Evolutionary conservation across 2,888 invertebrate species (phyloP).

Genomic region (Xestia sexstrigata): DNA sequence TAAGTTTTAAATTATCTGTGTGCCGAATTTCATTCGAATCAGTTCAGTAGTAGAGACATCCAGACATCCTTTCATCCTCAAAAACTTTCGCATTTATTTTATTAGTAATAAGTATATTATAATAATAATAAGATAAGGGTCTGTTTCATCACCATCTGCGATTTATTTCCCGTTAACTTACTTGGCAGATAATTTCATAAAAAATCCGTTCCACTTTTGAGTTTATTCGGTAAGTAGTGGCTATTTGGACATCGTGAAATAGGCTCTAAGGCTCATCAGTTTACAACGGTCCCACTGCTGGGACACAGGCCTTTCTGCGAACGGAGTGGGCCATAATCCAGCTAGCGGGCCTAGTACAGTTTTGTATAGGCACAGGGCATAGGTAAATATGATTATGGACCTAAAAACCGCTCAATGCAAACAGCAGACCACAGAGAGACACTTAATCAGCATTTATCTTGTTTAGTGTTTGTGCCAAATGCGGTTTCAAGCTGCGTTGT

Average conservation of each 20-base stretch:
- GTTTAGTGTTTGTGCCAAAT: conserved; percentile 46
- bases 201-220: too few relatives aligned
- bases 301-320: neutral
- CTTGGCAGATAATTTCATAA: too few relatives aligned
- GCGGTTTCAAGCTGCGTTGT: conserved; percentile 20
- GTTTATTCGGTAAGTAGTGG: too few relatives aligned
- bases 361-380: neutral
- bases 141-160: too few relatives aligned
- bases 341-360: neutral
- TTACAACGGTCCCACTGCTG: neutral
- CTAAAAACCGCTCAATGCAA: conserved; percentile 1
- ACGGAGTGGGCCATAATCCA: neutral
- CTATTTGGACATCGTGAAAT: too few relatives aligned
- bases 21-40: too few relatives aligned
- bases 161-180: too few relatives aligned
- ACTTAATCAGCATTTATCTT: conserved; percentile 37
- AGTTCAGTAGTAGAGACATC: too few relatives aligned
- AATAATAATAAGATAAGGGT: neutral
- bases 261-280: neutral
- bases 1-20: too few relatives aligned
- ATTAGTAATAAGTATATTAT: too few relatives aligned
- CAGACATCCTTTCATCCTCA: too few relatives aligned
- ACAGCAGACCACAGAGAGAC: conserved; percentile 31
- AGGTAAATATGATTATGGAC: neutral
- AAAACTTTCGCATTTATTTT: too few relatives aligned